phyloP scores from a whole-genome alignment of 2,888 invertebrate genomes.

The Tachina fera region DNA sequence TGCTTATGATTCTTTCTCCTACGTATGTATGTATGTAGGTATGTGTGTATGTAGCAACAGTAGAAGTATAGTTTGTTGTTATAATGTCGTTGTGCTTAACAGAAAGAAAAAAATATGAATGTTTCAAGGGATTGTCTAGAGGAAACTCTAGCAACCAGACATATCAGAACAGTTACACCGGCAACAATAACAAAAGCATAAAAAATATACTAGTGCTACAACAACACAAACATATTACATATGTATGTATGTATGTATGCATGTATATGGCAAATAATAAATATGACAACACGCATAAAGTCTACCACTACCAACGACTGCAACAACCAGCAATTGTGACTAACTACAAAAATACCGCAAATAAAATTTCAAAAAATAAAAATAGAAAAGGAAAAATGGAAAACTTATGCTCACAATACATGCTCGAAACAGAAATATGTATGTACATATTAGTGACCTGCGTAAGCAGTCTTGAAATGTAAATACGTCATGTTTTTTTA shows the following conservation, averaged over 20 bases:
- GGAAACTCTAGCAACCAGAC: conserved; percentile 64
- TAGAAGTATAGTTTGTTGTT: conserved; percentile 37
- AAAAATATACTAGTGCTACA: background rate
- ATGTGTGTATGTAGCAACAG: background rate
- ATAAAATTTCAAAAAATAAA: conserved; percentile 44
- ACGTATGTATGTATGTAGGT: background rate
- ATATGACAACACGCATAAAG: conserved; percentile 61
- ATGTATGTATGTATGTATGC: background rate
- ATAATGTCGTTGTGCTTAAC: conserved; percentile 31
- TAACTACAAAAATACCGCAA: conserved; percentile 23
- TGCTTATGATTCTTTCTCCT: conserved; percentile 54
- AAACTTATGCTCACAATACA: conserved; percentile 54
- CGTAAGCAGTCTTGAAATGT: too few species aligned
- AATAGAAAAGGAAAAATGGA: conserved; percentile 31
- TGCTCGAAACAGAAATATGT: background rate
- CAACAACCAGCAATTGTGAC: background rate
- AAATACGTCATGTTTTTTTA: too few species aligned
- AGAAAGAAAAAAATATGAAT: conserved; percentile 18
- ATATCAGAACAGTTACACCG: conserved; percentile 37
- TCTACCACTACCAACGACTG: conserved; percentile 14
- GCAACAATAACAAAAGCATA: conserved; percentile 17
- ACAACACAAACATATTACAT: conserved; percentile 16
- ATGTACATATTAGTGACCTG: too few species aligned
- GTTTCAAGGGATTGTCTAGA: conserved; percentile 56
- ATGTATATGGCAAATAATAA: conserved; percentile 47